phyloP scores from a whole-genome alignment of 2,888 invertebrate species.

The Euspilapteryx auroguttella region DNA sequence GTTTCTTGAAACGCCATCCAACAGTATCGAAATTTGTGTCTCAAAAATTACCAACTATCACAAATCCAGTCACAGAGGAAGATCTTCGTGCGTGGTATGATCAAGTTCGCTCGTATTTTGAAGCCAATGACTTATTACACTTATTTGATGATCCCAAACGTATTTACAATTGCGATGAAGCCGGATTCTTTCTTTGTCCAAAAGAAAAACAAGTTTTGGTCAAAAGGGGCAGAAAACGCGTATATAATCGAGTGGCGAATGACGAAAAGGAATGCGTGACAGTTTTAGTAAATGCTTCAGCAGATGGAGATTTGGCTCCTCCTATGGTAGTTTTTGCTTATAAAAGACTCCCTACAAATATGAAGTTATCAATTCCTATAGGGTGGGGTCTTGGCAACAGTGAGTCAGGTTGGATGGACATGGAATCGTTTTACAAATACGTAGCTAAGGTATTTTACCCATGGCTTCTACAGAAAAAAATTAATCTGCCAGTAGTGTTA shows the following conservation, averaged over 20 bases:
- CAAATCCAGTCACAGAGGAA: constrained; percentile 9
- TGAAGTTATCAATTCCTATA: constrained; percentile 5
- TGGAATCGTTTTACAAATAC: constrained; percentile 9
- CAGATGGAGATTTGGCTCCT: constrained; percentile 8
- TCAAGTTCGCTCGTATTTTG: constrained; percentile 9
- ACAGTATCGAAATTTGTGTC: constrained; percentile 8
- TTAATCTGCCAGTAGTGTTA: too few relatives aligned
- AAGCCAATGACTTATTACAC: constrained; percentile 9
- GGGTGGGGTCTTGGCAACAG: constrained; percentile 4
- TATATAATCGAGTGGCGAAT: constrained; percentile 9
- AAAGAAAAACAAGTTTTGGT: constrained; percentile 8
- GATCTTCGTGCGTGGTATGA: constrained; percentile 6
- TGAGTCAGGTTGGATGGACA: constrained; percentile 9
- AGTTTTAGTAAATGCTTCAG: constrained; percentile 7
- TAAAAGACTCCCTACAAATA: constrained; percentile 5
- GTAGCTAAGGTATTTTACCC: constrained; percentile 10
- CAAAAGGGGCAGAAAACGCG: constrained; percentile 9
- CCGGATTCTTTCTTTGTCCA: constrained; percentile 8
- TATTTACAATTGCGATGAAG: constrained; percentile 10
- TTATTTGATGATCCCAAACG: constrained; percentile 4
- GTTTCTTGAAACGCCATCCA: constrained; percentile 11
- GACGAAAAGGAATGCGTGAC: constrained; percentile 8
- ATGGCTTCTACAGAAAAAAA: too few relatives aligned
- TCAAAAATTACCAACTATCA: constrained; percentile 9
- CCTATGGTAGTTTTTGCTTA: constrained; percentile 9